Conservation (phyloP, 2,797 vertebrate species). For the Vespertilio murinus region DNA sequence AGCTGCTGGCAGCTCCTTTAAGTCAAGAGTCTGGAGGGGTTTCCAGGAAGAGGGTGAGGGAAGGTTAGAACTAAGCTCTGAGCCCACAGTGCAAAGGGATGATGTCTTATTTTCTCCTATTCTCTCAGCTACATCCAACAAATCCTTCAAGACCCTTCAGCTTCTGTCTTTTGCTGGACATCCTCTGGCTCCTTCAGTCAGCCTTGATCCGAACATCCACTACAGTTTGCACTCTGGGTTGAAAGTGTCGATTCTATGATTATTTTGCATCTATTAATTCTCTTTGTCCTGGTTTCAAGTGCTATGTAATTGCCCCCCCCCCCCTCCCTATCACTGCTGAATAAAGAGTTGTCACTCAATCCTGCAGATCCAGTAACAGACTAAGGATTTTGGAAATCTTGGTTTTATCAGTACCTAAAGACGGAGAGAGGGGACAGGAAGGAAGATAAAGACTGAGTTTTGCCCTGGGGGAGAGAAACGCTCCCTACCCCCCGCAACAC, state of each 20-base stretch:
- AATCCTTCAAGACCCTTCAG: neutral
- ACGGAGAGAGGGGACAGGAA: neutral
- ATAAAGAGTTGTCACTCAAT: neutral
- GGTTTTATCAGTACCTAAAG: neutral
- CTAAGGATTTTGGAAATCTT: slow-evolving; percentile 9
- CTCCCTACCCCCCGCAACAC: neutral
- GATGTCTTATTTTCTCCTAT: neutral
- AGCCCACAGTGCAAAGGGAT: too few relatives aligned
- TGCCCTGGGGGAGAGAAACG: neutral
- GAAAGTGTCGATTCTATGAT: neutral
- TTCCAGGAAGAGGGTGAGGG: neutral
- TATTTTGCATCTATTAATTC: neutral
- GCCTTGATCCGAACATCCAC: neutral
- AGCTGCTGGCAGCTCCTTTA: neutral
- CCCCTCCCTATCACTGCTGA: neutral
- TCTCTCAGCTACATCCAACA: neutral
- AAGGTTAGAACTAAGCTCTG: neutral
- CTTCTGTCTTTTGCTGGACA: neutral
- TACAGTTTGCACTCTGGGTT: neutral
- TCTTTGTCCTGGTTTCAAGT: neutral
- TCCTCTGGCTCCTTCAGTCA: neutral
- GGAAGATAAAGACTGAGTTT: neutral
- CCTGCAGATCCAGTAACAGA: neutral
- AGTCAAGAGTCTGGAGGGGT: neutral
- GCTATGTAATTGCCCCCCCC: neutral